Base-by-base conservation (phyloP, 2,113 vertebrate genomes). In the Anoura caudifer region DNA sequence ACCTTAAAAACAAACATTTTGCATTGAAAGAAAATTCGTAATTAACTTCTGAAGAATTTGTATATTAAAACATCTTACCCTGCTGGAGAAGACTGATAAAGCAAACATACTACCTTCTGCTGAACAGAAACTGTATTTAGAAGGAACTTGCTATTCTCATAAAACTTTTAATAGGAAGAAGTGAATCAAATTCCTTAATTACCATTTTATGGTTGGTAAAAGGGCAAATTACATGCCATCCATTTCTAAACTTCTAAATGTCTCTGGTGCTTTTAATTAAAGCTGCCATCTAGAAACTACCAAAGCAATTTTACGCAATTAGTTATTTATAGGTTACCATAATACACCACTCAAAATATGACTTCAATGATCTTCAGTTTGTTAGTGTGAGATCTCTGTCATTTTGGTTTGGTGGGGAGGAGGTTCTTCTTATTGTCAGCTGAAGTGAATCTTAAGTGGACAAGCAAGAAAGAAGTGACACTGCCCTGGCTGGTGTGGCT, bases 251-350 rank as follows among this genome's bases (percentile, higher is more conserved):
- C 98, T 98, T 98, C 97, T 96, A 98, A 98, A 98, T 98, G 98
- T 98, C 98, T 98, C 97, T 20, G 5, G 96, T 98, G 96, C 97
- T 99, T 98, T 98, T 98, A 98, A 98, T 98, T 99, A 98, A 98
- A 98, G 95, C 98, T 98, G 97, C 98, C 98, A 98, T 98, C 98
- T 97, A 98, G 98, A 98, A 98, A 98, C 98, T 97, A 98, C 97
- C 98, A 98, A 98, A 98, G 98, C 96, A 98, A 98, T 98, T 98
- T 98, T 98, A 98, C 47, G 95, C 98, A 98, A 98, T 98, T 99
- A 99, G 98, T 98, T 99, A 98, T 99, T 99, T 98, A 98, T 99
- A 98, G 97, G 97, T 98, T 98, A 98, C 95, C 96, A 98, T 98
- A 98, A 98, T 98, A 98, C 97, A 97, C 96, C 96, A 97, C 97